These are phyloP conservation scores for Heliconius hortense DNA, from an alignment of 2,888 invertebrate species.

Conservation along the genomic window DNA sequence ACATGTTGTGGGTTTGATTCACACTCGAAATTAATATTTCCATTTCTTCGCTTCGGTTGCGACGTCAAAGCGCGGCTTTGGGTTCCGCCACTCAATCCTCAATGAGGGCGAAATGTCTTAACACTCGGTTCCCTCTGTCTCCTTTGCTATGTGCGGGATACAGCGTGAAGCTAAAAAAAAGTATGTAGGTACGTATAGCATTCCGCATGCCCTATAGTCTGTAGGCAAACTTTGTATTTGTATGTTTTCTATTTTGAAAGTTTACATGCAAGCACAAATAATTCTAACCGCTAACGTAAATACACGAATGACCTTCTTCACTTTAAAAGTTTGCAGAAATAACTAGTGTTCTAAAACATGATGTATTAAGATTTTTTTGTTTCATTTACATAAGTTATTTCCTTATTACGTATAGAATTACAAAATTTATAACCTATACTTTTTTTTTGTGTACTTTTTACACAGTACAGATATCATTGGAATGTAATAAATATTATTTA, in stretches of 20 bases:
- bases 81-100: no score
- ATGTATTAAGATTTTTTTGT: not conserved
- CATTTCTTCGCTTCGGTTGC: no score
- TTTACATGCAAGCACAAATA: slow-evolving; percentile 9
- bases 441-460: no score
- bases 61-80: no score
- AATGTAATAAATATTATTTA: no score
- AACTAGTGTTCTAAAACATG: not conserved
- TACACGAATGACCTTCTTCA: slow-evolving; percentile 17
- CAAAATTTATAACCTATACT: no score
- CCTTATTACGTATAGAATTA: not conserved
- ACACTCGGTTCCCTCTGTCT: not conserved
- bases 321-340: not conserved
- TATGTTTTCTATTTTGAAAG: slow-evolving; percentile 27
- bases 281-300: slow-evolving; percentile 27
- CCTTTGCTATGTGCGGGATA: not conserved
- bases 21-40: no score
- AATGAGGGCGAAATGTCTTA: no score
- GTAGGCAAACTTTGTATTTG: slow-evolving; percentile 22
- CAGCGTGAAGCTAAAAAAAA: not conserved
- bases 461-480: no score
- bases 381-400: not conserved
- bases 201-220: not conserved
- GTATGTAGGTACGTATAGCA: not conserved
- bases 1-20: no score